Base-by-base conservation (phyloP, 2,888 invertebrate species). In the Plagodis pulveraria region DNA sequence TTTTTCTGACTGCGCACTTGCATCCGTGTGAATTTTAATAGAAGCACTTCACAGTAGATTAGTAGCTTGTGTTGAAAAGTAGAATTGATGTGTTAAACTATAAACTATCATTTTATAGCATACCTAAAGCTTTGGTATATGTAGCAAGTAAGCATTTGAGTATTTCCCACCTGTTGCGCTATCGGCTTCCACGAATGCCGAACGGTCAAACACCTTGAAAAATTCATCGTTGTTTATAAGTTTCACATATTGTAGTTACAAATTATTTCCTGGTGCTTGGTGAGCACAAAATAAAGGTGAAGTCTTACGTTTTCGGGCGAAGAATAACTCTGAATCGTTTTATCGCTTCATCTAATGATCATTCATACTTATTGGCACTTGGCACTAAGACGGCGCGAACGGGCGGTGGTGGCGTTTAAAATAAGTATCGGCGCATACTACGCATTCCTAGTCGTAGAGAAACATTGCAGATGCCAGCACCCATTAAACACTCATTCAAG, bases 91-190 rank as follows among this genome's bases (percentile, higher is more conserved):
- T 50, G 12, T 35, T 22, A 42, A 50, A 33, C 34, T 50, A 22
- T 10, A 40, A 5, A 40, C 35, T 43, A 62, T 62, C 35, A 35
- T 12, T 41, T 42, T 47, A 36, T 34, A 56, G 54, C 52, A 47
- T 57, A n/a, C n/a, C n/a, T n/a, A 55, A 57, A 54, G 6, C 12
- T 36, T 7, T 36, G 8, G 11, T 5, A 10, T 12, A 40, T 5
- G 36, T 43, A 43, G n/a, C 42, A 9, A 47, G 33, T 42, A 8
- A 51, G 58, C 56, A 57, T 62, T 65, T 41, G 57, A 52, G 59
- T 67, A 61, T 67, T 64, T 56, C 50, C 64, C 69, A 75, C 76
- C 70, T 73, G 74, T 76, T 76, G 74, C 69, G 50, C 47, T 51
- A 72, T 63, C 47, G 68, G 42, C 59, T 70, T 57, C 67, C 61